These are phyloP conservation scores for Eurois occulta DNA, from an alignment of 2,888 invertebrate species.

Conservation along the genomic window DNA sequence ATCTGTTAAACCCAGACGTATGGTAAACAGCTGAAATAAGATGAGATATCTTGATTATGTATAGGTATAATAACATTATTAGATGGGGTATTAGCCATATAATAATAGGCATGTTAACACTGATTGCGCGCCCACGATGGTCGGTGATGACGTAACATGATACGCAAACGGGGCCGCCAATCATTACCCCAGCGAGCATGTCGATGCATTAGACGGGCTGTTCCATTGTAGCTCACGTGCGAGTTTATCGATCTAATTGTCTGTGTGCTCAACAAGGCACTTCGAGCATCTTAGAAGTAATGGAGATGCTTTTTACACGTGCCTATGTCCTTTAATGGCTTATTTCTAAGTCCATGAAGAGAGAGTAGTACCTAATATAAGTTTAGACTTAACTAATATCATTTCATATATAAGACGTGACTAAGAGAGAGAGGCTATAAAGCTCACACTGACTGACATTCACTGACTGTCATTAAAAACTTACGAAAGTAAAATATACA, in stretches of 20 bases:
- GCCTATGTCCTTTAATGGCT: neutral
- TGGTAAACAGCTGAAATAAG: conserved; percentile 8
- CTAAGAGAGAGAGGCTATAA: neutral
- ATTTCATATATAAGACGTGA: neutral
- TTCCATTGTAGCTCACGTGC: conserved; percentile 18
- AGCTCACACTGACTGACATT: no score
- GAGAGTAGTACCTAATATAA: neutral
- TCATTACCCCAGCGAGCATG: conserved; percentile 43
- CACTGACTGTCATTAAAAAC: neutral
- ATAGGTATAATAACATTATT: conserved; percentile 12
- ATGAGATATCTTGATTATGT: conserved; percentile 5
- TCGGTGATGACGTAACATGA: conserved; percentile 43
- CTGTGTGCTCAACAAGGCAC: neutral
- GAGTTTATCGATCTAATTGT: conserved; percentile 22
- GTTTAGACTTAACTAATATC: neutral
- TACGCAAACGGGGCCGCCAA: conserved; percentile 48
- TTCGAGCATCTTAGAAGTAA: neutral
- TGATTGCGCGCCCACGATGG: conserved; percentile 53
- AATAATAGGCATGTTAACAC: conserved; percentile 38
- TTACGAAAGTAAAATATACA: conserved; percentile 11
- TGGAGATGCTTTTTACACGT: neutral
- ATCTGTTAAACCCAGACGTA: neutral
- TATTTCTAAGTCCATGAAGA: conserved; percentile 2
- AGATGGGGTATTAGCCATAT: conserved; percentile 16
- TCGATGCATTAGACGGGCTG: conserved; percentile 39